Conservation (phyloP, 2,888 invertebrate species). For the Zygaena filipendulae region DNA sequence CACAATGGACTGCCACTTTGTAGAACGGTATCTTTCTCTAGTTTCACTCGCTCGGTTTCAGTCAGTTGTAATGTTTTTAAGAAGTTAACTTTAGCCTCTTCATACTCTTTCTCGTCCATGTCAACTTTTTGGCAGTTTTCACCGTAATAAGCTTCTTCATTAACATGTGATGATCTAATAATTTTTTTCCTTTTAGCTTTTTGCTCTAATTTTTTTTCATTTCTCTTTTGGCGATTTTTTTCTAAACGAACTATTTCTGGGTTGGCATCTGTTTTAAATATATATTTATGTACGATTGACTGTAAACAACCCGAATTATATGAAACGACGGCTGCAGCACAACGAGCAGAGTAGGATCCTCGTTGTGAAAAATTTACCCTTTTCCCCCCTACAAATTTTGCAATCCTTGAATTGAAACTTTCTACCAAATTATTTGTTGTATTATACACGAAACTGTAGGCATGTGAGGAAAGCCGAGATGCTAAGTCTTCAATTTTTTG, state of each 20-base stretch:
- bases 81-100: too few species aligned
- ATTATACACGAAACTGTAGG: slow-evolving; percentile 5
- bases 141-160: too few species aligned
- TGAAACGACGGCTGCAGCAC: too few species aligned
- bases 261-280: too few species aligned
- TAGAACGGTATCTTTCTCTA: not conserved
- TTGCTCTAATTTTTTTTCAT: not conserved
- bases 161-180: not conserved
- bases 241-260: too few species aligned
- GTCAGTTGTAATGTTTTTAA: too few species aligned
- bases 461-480: slow-evolving; percentile 2
- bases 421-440: slow-evolving; percentile 4
- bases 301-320: too few species aligned
- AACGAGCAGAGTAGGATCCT: slow-evolving; percentile 1
- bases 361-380: slow-evolving; percentile 2
- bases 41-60: too few species aligned
- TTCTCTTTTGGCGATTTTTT: not conserved
- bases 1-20: slow-evolving; percentile 5
- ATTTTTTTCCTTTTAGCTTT: slow-evolving; percentile 1
- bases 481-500: slow-evolving; percentile 8
- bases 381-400: slow-evolving; percentile 1
- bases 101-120: slow-evolving; percentile 1
- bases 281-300: too few species aligned
- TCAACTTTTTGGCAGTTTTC: too few species aligned
- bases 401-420: not conserved